Conservation (phyloP, 2,113 vertebrate species). For the Serinus canaria region DNA sequence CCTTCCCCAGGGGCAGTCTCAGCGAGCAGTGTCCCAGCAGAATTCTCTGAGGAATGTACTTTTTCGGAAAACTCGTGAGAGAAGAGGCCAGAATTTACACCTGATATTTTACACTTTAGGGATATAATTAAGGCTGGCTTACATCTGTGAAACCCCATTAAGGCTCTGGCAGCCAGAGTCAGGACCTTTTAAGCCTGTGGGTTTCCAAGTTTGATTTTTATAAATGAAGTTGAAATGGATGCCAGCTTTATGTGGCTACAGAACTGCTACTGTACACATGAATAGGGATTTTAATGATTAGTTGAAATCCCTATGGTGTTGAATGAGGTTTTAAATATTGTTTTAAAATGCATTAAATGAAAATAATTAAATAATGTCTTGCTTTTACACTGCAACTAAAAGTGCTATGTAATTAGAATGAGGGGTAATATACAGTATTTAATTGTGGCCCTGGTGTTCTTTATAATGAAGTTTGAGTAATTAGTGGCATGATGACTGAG, state of each 20-base stretch:
- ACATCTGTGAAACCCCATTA: background rate
- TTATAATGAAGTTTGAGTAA: constrained; percentile 48
- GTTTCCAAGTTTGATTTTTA: constrained; percentile 8
- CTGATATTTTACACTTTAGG: background rate
- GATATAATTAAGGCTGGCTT: background rate
- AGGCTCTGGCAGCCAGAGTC: background rate
- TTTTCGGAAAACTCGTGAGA: background rate
- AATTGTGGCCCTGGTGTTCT: constrained; percentile 34
- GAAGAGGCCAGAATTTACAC: background rate
- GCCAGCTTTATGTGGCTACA: background rate
- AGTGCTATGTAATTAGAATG: constrained; percentile 30
- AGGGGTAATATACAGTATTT: constrained; percentile 8
- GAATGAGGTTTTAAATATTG: constrained; percentile 22
- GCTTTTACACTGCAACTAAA: constrained; percentile 10
- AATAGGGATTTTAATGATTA: background rate
- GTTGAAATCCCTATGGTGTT: background rate
- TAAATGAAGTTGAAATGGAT: background rate
- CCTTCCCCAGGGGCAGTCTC: background rate
- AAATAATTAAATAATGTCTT: constrained; percentile 48
- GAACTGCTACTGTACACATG: background rate
- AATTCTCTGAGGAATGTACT: background rate
- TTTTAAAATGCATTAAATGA: constrained; percentile 42
- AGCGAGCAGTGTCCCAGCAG: rapidly evolving
- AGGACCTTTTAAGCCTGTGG: background rate
- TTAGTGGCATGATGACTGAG: constrained; percentile 51